Evolutionary conservation across 2,113 vertebrate genomes (phyloP).

Genomic region (Zosterops hypoxanthus): DNA sequence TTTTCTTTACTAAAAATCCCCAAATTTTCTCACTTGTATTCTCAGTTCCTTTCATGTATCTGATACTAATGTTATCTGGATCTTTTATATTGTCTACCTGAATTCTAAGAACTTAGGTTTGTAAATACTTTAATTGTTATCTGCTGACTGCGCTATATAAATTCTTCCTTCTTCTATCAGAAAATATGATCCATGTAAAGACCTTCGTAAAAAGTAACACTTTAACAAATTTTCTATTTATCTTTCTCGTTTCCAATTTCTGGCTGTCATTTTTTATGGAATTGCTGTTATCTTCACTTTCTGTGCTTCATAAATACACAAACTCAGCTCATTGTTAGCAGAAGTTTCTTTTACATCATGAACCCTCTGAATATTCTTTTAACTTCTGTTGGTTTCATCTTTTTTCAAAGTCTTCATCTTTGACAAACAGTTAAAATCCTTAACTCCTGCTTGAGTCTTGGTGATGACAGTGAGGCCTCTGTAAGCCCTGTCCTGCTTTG

Average conservation of each 20-base stretch:
- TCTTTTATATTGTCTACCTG: neutral
- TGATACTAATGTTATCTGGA: neutral
- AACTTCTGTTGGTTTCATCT: neutral
- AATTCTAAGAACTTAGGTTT: neutral
- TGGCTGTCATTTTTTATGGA: neutral
- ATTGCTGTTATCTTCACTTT: neutral
- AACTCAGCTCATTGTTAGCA: neutral
- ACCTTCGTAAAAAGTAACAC: neutral
- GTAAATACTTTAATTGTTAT: neutral
- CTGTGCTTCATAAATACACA: neutral
- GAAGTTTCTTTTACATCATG: neutral
- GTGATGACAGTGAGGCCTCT: neutral
- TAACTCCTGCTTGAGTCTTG: neutral
- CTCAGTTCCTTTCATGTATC: neutral
- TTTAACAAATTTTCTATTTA: slow-evolving; percentile 6
- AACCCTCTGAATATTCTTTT: neutral
- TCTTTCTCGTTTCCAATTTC: neutral
- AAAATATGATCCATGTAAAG: slow-evolving; percentile 15
- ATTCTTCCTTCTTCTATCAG: neutral
- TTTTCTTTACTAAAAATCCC: neutral
- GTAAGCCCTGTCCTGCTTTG: neutral
- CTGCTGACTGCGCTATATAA: neutral
- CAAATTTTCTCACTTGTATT: neutral
- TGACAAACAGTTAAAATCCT: neutral
- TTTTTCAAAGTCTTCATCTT: neutral